Conservation (phyloP, 2,113 vertebrate genomes). For the Nesogale talazaci region DNA sequence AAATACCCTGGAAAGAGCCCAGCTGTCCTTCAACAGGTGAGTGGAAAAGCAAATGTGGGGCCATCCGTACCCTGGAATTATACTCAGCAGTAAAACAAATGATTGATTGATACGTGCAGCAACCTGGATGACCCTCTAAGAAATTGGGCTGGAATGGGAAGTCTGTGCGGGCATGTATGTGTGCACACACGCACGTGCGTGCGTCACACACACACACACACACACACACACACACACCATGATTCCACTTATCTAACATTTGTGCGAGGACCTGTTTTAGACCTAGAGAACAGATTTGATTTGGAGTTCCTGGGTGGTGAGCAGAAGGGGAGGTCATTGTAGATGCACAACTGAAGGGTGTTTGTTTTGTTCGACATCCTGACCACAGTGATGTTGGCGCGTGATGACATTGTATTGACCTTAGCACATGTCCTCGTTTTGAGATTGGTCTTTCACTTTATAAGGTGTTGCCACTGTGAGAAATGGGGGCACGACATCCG, state of each 20-base stretch:
- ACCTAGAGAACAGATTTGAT: neutral
- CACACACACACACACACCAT: neutral
- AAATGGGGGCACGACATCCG: neutral
- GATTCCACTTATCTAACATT: neutral
- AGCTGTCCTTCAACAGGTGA: neutral
- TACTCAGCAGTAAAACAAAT: neutral
- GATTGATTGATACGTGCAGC: neutral
- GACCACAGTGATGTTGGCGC: neutral
- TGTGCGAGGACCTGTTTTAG: neutral
- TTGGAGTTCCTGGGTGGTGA: neutral
- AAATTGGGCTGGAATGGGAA: neutral
- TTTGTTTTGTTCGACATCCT: neutral
- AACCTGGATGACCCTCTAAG: neutral
- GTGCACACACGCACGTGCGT: too few species aligned
- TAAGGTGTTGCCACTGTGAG: neutral
- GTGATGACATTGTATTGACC: neutral
- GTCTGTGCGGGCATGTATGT: too few species aligned
- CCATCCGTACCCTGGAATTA: neutral
- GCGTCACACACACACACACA: neutral
- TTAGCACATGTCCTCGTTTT: neutral
- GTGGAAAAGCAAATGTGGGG: neutral
- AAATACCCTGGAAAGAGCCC: neutral
- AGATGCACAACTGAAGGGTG: neutral
- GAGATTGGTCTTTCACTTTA: neutral
- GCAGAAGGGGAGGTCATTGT: neutral